Percentiles rank a stretch among this genome's conserved stretches.
Conservation (phyloP, 2,113 vertebrate genomes). For the Saccopteryx leptura region DNA sequence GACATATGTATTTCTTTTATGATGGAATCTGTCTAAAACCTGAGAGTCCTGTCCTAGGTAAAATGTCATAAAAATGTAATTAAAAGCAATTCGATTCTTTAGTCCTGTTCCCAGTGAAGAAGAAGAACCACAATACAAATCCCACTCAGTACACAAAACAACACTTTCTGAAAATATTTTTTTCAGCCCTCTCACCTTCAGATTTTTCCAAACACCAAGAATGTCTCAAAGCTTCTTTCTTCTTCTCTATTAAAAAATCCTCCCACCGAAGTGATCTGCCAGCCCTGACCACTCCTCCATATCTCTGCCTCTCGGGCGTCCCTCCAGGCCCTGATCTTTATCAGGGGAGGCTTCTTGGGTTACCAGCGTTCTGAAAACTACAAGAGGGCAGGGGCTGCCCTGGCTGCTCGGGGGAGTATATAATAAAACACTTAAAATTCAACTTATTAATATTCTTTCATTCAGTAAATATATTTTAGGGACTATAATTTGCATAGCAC, state of each 20-base stretch:
- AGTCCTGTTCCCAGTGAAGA: neutral
- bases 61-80: slow-evolving; percentile 60
- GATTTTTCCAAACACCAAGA: neutral
- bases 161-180: slow-evolving; percentile 36
- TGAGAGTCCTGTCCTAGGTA: neutral
- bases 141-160: neutral
- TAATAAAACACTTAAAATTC: slow-evolving; percentile 26
- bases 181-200: slow-evolving; percentile 8
- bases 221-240: neutral
- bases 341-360: neutral
- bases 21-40: slow-evolving; percentile 37
- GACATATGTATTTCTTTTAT: neutral
- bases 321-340: neutral
- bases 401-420: neutral
- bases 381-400: neutral
- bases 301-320: neutral
- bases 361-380: neutral
- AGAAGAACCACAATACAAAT: slow-evolving; percentile 1
- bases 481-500: neutral
- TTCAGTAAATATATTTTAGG: neutral
- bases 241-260: slow-evolving; percentile 50
- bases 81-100: slow-evolving; percentile 36
- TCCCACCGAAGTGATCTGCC: neutral
- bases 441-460: slow-evolving; percentile 32
- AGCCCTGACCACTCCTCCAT: neutral